phyloP scores from a whole-genome alignment of 35 echinoderm and acorn worm species.

The Eucidaris tribuloides region DNA sequence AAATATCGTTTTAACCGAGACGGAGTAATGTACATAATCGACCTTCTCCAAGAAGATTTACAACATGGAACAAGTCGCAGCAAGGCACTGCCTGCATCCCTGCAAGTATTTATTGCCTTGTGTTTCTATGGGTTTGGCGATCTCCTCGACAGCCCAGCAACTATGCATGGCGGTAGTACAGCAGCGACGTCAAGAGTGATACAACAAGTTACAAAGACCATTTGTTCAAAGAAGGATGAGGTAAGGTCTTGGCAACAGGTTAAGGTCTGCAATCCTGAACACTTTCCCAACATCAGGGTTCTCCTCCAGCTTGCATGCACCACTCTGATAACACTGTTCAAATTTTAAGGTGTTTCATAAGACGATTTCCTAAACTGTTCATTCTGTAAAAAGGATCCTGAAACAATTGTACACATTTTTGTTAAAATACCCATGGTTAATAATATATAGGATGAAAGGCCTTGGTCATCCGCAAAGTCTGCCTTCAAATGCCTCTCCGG shows the following conservation, averaged over 20 bases:
- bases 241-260: too few species aligned
- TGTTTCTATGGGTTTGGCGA: conserved; percentile 45
- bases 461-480: background rate
- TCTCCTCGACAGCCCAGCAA: background rate
- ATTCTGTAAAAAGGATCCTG: too few species aligned
- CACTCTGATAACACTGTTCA: too few species aligned
- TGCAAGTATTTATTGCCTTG: conserved; percentile 68
- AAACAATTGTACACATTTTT: too few species aligned
- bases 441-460: too few species aligned
- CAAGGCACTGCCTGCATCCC: conserved; percentile 27
- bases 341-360: too few species aligned
- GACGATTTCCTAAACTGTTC: too few species aligned
- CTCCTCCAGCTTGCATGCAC: too few species aligned
- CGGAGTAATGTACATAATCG: conserved; percentile 43
- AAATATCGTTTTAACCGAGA: conserved; percentile 56
- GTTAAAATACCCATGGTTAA: too few species aligned
- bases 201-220: conserved; percentile 20
- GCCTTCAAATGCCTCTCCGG: background rate
- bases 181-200: conserved; percentile 40
- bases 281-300: too few species aligned
- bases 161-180: conserved; percentile 49
- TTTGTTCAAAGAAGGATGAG: conserved; percentile 25
- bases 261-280: too few species aligned
- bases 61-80: conserved; percentile 43
- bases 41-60: background rate